A percentile compares a stretch with the other conserved stretches of the same genome.
These are phyloP conservation scores for Blennius ocellaris DNA, from an alignment of 2,113 vertebrate genomes.

Conservation along the genomic window DNA sequence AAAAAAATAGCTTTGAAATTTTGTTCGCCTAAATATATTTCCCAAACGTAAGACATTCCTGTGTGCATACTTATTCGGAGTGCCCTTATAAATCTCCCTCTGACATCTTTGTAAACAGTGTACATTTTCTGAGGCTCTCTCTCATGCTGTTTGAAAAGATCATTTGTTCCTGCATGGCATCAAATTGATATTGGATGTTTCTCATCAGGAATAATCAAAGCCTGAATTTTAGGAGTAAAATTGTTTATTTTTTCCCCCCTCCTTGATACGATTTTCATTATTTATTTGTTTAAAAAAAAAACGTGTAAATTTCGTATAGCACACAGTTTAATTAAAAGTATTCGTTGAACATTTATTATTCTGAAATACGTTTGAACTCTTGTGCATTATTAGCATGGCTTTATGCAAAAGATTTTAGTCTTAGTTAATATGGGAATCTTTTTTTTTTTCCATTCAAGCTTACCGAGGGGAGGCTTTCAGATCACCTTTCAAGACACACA, in stretches of 20 bases:
- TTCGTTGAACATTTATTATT: constrained; percentile 62
- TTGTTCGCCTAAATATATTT: constrained; percentile 59
- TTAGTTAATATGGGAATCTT: constrained; percentile 72
- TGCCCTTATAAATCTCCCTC: constrained; percentile 80
- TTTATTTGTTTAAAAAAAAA: constrained; percentile 76
- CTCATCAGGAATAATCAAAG: constrained; percentile 64
- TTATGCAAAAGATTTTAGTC: constrained; percentile 64
- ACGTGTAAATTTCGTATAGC: constrained; percentile 66
- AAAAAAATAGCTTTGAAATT: constrained; percentile 64
- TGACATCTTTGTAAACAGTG: constrained; percentile 85
- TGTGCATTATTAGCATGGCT: constrained; percentile 76
- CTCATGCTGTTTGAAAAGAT: constrained; percentile 71
- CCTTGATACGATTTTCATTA: constrained; percentile 61
- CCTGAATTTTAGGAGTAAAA: constrained; percentile 65
- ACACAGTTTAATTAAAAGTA: constrained; percentile 61
- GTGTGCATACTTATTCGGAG: constrained; percentile 71
- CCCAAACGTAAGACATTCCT: constrained; percentile 71
- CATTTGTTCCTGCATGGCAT: constrained; percentile 76
- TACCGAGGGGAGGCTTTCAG: constrained; percentile 62
- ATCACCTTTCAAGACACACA: constrained; percentile 83
- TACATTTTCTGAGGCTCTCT: constrained; percentile 79
- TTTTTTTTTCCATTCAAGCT: constrained; percentile 45
- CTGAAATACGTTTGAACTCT: constrained; percentile 62
- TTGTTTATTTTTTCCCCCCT: constrained; percentile 31
- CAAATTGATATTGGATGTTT: constrained; percentile 61